Evolutionary conservation across 2,888 invertebrate genomes (phyloP).

Genomic region (Dynastes maya): DNA sequence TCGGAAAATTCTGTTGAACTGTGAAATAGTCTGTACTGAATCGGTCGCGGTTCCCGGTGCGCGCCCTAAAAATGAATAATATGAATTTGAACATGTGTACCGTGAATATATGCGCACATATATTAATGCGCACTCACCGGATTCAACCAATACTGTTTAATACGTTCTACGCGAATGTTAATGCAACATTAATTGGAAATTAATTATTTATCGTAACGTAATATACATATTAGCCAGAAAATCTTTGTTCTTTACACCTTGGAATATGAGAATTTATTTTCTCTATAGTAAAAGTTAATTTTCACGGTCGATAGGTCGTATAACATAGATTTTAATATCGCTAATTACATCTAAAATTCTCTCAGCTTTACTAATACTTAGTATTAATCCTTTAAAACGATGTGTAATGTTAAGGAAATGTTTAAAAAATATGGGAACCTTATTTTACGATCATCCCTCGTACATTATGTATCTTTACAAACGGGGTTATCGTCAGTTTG

Average conservation of each 20-base stretch:
- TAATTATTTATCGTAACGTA: conserved; percentile 1
- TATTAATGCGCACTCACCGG: not conserved
- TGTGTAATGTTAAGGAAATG: too few relatives aligned
- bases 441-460: too few relatives aligned
- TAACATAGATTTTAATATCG: too few relatives aligned
- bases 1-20: conserved; percentile 45
- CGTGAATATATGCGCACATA: not conserved
- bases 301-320: too few relatives aligned
- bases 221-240: not conserved
- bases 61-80: conserved; percentile 37
- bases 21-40: conserved; percentile 24
- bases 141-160: not conserved
- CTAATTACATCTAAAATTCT: too few relatives aligned
- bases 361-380: too few relatives aligned
- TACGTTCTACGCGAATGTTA: not conserved
- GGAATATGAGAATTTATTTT: too few relatives aligned
- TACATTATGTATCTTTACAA: too few relatives aligned
- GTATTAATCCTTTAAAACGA: too few relatives aligned
- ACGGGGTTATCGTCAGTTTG: too few relatives aligned
- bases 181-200: conserved; percentile 30
- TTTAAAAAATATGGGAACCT: too few relatives aligned
- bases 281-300: too few relatives aligned
- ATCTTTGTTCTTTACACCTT: not conserved
- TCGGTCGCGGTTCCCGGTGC: conserved; percentile 23
- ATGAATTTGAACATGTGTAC: conserved; percentile 37